Base-by-base conservation (phyloP, 1,140 invertebrate genomes). In the Penaeus vannamei region DNA sequence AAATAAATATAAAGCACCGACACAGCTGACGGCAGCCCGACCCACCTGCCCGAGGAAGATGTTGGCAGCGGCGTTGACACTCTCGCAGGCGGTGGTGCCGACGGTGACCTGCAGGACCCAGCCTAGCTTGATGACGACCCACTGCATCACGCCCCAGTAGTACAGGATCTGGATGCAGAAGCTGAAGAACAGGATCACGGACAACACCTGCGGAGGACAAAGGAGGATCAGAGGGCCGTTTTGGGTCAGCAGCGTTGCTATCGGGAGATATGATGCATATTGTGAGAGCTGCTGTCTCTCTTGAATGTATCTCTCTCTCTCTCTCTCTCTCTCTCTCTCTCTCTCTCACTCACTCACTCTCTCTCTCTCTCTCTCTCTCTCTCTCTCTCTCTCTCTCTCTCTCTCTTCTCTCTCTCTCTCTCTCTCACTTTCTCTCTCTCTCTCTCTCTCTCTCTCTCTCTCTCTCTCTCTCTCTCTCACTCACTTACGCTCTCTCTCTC, bases 41-140 rank as follows among this genome's bases (percentile, higher is more conserved):
- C 85, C 53, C 23, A 86, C 85, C 85, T 86, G 85, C 92, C 98
- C 97, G 7, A 98, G 93, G 92, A 98, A 98, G 23, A 97, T 96
- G 92, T 97, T 98, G 0, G 96, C 97, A 3, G 97, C 96, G 29
- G 97, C 95, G 91, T 96, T 97, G 26, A 98, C 95, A 85, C 97
- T 98, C 93, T 99, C 98, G 77, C 97, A 97, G 20, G 98, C 96
- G 0, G 98, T 98, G 2, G 98, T 98, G n/a, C 95, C 96, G 92
- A 98, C 94, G 5, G 96, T 93, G 1, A 92, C 92, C 91, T 97
- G 95, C 32, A 98, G 93, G 29, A 96, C 91, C 94, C 95, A 96
- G 10, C 97, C 97, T 46, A 98, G 92, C 92, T 96, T 97, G 20
- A 95, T 92, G 20, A 98, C 95, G n/a, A 98, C 92, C 94, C 95